phyloP scores from a whole-genome alignment of 2,888 invertebrate genomes.

The Hybos culiciformis region DNA sequence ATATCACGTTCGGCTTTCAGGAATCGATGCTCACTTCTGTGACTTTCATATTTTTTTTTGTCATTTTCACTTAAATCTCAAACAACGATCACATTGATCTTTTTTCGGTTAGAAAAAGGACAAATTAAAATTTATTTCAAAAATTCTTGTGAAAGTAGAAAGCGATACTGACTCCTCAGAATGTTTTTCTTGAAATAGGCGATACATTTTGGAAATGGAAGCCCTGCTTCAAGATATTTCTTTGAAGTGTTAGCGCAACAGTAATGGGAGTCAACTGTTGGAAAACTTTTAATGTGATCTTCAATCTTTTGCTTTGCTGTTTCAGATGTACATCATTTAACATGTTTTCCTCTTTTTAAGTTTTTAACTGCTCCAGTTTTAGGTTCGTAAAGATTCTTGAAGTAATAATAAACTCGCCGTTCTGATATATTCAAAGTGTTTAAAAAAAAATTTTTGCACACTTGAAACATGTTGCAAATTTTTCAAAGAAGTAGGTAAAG shows the following conservation, averaged over 20 bases:
- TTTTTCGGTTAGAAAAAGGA: slow-evolving; percentile 1
- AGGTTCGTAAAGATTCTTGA: background rate
- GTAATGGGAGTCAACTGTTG: background rate
- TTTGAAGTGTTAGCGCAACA: background rate
- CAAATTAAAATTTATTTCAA: slow-evolving; percentile 3
- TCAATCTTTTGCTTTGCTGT: background rate
- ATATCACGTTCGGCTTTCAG: background rate
- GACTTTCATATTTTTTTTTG: background rate
- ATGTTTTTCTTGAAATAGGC: background rate
- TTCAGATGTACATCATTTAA: background rate
- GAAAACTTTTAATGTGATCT: background rate
- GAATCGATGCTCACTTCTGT: background rate
- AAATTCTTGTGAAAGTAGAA: slow-evolving; percentile 2
- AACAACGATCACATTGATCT: slow-evolving; percentile 1
- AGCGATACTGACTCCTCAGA: background rate
- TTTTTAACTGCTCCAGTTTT: background rate
- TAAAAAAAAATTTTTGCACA: background rate
- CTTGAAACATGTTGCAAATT: background rate
- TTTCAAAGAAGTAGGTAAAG: background rate
- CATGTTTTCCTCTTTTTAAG: background rate
- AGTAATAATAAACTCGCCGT: background rate
- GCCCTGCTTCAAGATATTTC: slow-evolving; percentile 1
- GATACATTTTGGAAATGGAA: background rate
- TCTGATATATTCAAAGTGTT: background rate
- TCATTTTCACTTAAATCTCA: background rate